Percentiles rank a stretch among this genome's conserved stretches.
Evolutionary conservation across 2,797 vertebrate species (phyloP).

Genomic region (Hylomyscus alleni): DNA sequence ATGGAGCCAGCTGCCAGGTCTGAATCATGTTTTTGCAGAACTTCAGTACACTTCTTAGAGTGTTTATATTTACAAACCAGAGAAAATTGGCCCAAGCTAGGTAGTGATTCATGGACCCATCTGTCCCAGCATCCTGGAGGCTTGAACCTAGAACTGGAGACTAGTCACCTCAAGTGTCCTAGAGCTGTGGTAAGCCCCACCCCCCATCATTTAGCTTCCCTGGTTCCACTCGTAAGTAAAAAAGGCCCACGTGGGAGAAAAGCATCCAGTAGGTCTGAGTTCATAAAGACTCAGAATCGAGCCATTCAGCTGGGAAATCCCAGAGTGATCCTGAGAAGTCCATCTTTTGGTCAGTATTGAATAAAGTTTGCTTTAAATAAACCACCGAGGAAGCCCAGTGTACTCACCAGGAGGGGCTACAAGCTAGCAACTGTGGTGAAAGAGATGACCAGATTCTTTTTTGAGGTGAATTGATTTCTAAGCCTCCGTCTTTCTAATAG

Average conservation of each 20-base stretch:
- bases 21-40: neutral
- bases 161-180: fast-evolving
- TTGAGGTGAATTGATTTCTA: neutral
- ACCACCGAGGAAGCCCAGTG: neutral
- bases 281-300: neutral
- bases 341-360: neutral
- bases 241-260: neutral
- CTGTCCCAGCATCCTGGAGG: fast-evolving
- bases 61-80: neutral
- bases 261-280: no score
- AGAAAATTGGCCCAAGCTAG: fast-evolving
- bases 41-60: neutral
- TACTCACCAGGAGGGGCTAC: neutral
- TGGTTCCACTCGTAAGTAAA: neutral
- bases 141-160: neutral
- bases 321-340: neutral
- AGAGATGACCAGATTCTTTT: neutral
- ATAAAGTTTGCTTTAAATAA: neutral
- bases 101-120: neutral
- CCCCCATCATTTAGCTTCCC: fast-evolving
- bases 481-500: neutral
- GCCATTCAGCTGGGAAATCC: neutral
- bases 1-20: neutral
- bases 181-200: fast-evolving
- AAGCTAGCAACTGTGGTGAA: neutral